These are phyloP conservation scores for Anoplophora glabripennis DNA, from an alignment of 1,140 invertebrate species.

Conservation along the genomic window DNA sequence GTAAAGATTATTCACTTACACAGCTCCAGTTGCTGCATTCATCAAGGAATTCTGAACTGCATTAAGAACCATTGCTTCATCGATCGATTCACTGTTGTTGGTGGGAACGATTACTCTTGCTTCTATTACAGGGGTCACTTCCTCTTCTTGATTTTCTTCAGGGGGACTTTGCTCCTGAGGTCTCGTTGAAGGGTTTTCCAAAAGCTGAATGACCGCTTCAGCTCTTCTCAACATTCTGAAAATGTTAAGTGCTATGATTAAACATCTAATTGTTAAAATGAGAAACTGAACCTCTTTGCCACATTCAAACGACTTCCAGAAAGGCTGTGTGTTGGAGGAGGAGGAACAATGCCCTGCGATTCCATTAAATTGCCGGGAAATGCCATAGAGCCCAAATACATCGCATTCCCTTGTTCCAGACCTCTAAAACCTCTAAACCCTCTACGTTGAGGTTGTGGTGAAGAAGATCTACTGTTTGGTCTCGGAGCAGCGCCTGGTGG, in stretches of 20 bases:
- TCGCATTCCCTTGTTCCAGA: slow-evolving; percentile 54
- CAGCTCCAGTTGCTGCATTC: slow-evolving; percentile 20
- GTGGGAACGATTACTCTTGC: slow-evolving; percentile 45
- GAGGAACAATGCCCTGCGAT: slow-evolving; percentile 49
- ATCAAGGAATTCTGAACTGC: slow-evolving; percentile 39
- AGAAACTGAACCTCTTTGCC: slow-evolving; percentile 38
- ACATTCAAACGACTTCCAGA: slow-evolving; percentile 50
- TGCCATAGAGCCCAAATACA: slow-evolving; percentile 65
- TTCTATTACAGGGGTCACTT: slow-evolving; percentile 48
- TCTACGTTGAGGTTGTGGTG: slow-evolving; percentile 45
- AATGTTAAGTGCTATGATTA: slow-evolving; percentile 1
- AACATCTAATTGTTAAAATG: background rate
- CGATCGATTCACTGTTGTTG: slow-evolving; percentile 33
- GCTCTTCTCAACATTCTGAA: slow-evolving; percentile 43
- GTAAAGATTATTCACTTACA: slow-evolving; percentile 30
- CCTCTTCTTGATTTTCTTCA: slow-evolving; percentile 42
- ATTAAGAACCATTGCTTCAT: slow-evolving; percentile 34
- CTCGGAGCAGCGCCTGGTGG: slow-evolving; percentile 56
- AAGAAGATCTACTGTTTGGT: slow-evolving; percentile 41
- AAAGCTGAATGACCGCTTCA: slow-evolving; percentile 35
- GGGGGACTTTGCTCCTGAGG: slow-evolving; percentile 19
- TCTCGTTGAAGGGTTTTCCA: slow-evolving; percentile 40
- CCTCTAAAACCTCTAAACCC: slow-evolving; percentile 42
- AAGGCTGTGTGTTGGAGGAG: slow-evolving; percentile 48
- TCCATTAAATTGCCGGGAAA: slow-evolving; percentile 58